A percentile compares a stretch with the other conserved stretches of the same genome.
These are phyloP conservation scores for Cladopsammia gracilis DNA, from an alignment of 64 coral and sea anemone species.

Conservation along the genomic window DNA sequence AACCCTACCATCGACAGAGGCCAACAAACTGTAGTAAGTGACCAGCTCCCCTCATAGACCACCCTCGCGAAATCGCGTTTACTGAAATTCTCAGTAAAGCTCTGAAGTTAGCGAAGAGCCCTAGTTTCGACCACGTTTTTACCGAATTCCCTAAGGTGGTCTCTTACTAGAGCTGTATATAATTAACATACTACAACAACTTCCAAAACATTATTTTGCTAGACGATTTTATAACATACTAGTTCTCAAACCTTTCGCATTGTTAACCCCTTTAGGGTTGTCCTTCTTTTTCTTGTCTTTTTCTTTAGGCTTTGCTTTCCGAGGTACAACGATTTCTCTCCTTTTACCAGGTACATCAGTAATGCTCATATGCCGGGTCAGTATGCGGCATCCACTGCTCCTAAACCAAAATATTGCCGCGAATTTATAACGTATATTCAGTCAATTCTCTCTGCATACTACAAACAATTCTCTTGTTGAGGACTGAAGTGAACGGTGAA, in stretches of 20 bases:
- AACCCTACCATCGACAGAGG: no score
- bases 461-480: no score
- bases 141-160: no score
- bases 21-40: no score
- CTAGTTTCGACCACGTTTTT: no score
- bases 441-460: background rate
- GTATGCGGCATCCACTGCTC: conserved; percentile 45
- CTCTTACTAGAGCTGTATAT: no score
- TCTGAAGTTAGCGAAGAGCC: no score
- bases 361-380: conserved; percentile 82
- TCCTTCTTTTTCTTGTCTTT: conserved; percentile 57
- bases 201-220: background rate
- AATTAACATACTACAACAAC: background rate
- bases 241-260: conserved; percentile 13
- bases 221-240: background rate
- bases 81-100: no score
- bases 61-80: no score
- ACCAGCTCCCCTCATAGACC: no score
- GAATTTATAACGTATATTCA: background rate
- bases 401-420: background rate
- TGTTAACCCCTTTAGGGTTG: background rate
- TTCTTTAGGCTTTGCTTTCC: conserved; percentile 68
- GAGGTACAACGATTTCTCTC: conserved; percentile 88
- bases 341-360: conserved; percentile 74
- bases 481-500: no score